Evolutionary conservation across 2,113 vertebrate species (phyloP), one percentile per base, ranked within the genome.

Genomic region (Oxyura jamaicensis): DNA sequence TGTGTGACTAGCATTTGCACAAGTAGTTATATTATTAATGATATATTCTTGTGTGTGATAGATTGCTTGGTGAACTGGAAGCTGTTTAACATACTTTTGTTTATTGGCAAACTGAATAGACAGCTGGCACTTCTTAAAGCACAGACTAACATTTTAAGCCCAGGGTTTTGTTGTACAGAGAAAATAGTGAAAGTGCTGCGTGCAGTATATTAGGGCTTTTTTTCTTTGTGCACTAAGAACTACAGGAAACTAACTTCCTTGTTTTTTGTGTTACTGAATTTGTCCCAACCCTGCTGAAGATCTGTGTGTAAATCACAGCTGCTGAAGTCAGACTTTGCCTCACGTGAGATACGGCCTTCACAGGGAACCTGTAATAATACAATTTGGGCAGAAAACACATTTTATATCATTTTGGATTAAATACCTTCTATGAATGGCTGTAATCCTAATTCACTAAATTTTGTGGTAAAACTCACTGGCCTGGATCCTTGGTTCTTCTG

Each of bases 381-480:
- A 52, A 28, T 35, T 94, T 63, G 68, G 72, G 63, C 50, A 77
- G 67, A 74, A 85, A 92, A 68, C 82, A 90, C 65, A 17, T 53
- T 83, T 85, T 90, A 63, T 13, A 83, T 91, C 33, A 88, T 78
- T 90, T 90, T 86, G 76, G 63, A 56, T 48, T 58, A 52, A 86
- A 67, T 68, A 4, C 33, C 12, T 83, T 31, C 41, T 36, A 9
- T 0, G 8, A 88, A n/a, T 33, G 19, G 62, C 52, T 93, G 72
- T 95, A 91, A 93, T 90, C 42, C 83, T 74, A 74, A 88, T 81
- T 78, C 88, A 71, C 31, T 36, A 15, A 75, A 60, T 56, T 83
- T 46, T 48, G 29, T 75, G 55, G 83, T 95, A 84, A 65, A 78
- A 68, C 56, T 75, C 36, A 2, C 31, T 77, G 84, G 59, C 63